phyloP scores from a whole-genome alignment of 2,113 vertebrate species.

The Cyphomyrus plagiostoma region DNA sequence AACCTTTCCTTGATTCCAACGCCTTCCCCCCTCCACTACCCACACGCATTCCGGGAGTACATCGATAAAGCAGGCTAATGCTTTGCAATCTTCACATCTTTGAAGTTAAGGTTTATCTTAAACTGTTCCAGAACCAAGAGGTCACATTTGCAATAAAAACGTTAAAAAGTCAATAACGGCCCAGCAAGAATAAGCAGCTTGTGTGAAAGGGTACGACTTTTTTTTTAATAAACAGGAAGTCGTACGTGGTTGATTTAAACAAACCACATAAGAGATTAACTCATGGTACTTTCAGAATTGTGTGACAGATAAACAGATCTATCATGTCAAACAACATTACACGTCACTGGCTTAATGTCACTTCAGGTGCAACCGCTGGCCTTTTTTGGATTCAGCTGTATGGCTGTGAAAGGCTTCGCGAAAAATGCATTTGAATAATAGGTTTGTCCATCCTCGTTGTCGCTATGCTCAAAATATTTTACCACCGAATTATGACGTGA shows the following conservation, averaged over 20 bases:
- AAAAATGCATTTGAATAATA: not conserved
- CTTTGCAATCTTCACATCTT: not conserved
- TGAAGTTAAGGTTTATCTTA: not conserved
- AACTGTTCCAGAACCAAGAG: not conserved
- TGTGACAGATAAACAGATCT: not conserved
- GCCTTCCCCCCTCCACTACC: not conserved
- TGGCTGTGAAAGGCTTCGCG: not conserved
- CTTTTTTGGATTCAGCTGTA: not conserved
- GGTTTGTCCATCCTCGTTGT: not conserved
- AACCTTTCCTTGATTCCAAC: not conserved
- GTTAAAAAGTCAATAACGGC: not conserved
- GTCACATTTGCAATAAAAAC: not conserved
- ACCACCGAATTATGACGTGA: not conserved
- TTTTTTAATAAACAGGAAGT: slow-evolving; percentile 18
- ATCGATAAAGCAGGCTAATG: not conserved
- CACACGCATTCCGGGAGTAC: not conserved
- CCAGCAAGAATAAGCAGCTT: not conserved
- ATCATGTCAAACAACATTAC: not conserved
- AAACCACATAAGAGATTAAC: not conserved
- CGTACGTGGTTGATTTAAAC: not conserved
- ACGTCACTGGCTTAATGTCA: not conserved
- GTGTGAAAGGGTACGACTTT: not conserved
- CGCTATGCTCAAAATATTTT: not conserved
- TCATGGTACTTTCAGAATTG: not conserved
- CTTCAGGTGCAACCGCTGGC: not conserved